Percentiles rank a stretch among this genome's conserved stretches.
These are phyloP conservation scores for Connochaetes taurinus DNA, from an alignment of 2,113 vertebrate species.

Conservation along the genomic window DNA sequence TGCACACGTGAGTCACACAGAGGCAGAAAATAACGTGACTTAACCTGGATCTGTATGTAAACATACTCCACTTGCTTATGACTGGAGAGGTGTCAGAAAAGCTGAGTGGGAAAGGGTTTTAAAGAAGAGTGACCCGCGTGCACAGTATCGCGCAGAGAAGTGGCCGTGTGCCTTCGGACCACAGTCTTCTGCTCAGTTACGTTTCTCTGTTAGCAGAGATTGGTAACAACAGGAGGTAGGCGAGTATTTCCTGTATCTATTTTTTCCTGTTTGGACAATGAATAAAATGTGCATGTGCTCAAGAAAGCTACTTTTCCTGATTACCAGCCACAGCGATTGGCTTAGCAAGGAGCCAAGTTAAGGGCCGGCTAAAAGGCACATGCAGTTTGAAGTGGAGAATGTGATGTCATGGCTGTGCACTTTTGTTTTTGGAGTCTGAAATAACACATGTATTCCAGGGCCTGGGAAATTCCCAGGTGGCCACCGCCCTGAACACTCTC, in stretches of 20 bases:
- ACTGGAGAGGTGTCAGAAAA: accelerated
- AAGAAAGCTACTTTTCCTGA: not conserved
- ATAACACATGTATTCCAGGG: not conserved
- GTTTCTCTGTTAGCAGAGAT: not conserved
- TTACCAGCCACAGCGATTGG: not conserved
- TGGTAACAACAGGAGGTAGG: not conserved
- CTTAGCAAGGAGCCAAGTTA: not conserved
- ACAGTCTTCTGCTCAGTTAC: accelerated
- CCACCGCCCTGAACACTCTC: not conserved
- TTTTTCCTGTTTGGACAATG: not conserved
- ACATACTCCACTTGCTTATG: not conserved
- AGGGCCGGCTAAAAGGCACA: not conserved
- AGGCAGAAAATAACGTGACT: not conserved
- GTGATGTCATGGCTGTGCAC: not conserved
- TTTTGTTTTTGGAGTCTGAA: not conserved
- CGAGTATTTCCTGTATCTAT: not conserved
- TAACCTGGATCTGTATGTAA: not conserved
- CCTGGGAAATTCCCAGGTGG: slow-evolving; percentile 31
- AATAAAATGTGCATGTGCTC: accelerated
- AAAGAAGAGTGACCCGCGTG: accelerated
- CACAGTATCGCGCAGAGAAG: accelerated
- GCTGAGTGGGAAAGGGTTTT: not conserved
- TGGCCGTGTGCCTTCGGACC: accelerated
- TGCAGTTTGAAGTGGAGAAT: not conserved
- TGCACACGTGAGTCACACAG: not conserved